Evolutionary conservation across 2,797 vertebrate genomes (phyloP).

Genomic region (Limnodromus scolopaceus): DNA sequence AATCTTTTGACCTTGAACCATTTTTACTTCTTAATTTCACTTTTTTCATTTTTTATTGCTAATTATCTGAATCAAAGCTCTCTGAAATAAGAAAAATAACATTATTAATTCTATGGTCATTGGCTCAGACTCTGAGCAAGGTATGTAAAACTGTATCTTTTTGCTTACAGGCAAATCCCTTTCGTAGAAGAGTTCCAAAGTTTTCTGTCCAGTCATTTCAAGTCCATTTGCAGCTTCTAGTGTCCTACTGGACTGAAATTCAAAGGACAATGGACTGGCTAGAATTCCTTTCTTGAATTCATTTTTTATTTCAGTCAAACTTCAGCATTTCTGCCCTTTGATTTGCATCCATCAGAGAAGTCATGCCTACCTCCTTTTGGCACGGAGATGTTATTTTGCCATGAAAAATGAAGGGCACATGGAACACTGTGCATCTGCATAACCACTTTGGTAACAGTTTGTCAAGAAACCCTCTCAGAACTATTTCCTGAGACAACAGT

Average conservation of each 20-base stretch:
- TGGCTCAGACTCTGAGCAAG: not conserved
- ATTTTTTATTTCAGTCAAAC: not conserved
- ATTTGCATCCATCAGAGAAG: not conserved
- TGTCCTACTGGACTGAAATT: not conserved
- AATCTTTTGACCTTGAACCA: slow-evolving; percentile 35
- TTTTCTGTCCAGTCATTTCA: not conserved
- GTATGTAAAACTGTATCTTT: not conserved
- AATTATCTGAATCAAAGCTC: not conserved
- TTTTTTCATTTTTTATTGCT: not conserved
- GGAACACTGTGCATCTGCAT: not conserved
- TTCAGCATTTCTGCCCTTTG: not conserved
- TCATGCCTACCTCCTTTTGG: not conserved
- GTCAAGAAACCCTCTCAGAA: not conserved
- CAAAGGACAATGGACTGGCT: not conserved
- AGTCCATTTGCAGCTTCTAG: not conserved
- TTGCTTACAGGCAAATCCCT: slow-evolving; percentile 1
- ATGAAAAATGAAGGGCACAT: not conserved
- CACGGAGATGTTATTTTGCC: not conserved
- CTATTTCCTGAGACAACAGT: not conserved
- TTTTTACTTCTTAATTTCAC: not conserved
- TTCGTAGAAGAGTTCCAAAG: not conserved
- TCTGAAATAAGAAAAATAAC: not conserved
- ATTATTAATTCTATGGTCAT: not conserved
- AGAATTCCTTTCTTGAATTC: not conserved
- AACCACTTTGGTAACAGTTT: not conserved